phyloP scores from a whole-genome alignment of 2,888 invertebrate species.

The Argyresthia albistria region DNA sequence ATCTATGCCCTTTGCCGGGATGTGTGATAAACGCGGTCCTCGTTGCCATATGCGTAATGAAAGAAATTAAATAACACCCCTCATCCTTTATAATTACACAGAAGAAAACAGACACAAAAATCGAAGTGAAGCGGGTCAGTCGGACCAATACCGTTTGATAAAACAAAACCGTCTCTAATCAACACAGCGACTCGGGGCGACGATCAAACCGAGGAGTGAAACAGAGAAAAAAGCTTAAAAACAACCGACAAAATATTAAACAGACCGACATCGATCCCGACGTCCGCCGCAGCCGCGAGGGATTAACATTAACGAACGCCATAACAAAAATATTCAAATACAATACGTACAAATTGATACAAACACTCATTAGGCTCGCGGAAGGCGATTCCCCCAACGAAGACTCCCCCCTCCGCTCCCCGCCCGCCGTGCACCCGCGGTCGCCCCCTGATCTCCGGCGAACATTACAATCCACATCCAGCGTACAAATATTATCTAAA shows the following conservation, averaged over 20 bases:
- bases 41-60: background rate
- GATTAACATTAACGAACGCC: conserved; percentile 69
- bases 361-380: conserved; percentile 69
- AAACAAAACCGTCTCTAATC: conserved; percentile 43
- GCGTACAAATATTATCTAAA: conserved; percentile 73
- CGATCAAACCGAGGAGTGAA: background rate
- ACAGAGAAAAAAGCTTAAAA: background rate
- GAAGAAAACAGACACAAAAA: background rate
- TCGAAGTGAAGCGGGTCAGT: too few species aligned
- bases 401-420: background rate
- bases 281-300: conserved; percentile 45
- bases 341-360: conserved; percentile 72
- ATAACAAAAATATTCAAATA: conserved; percentile 67
- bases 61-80: too few species aligned
- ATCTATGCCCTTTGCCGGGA: conserved; percentile 21
- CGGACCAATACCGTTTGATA: conserved; percentile 14
- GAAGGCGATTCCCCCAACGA: conserved; percentile 36
- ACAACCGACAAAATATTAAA: conserved; percentile 3
- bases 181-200: conserved; percentile 30
- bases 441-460: conserved; percentile 36
- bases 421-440: conserved; percentile 15
- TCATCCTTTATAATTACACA: background rate
- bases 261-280: conserved; percentile 42
- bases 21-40: background rate
- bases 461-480: conserved; percentile 71